Evolutionary conservation across 2,888 invertebrate species (phyloP).

Genomic region (Tuberolachnus salignus): DNA sequence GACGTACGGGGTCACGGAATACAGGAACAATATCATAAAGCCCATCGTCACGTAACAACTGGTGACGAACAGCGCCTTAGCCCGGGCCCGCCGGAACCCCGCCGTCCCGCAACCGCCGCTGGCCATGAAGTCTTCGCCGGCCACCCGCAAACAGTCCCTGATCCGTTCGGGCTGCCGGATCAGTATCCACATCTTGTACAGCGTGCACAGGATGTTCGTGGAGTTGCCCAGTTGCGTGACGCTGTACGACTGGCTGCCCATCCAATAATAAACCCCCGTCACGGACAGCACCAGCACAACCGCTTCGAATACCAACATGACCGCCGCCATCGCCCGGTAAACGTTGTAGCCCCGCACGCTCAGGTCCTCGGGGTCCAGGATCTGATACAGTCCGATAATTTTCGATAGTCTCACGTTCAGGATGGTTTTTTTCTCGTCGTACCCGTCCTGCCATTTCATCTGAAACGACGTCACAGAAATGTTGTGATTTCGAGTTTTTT

Average conservation of each 20-base stretch:
- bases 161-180: not conserved
- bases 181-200: not conserved
- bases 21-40: not conserved
- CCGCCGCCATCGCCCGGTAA: not conserved
- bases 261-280: not conserved
- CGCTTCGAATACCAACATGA: not conserved
- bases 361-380: not conserved
- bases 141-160: not conserved
- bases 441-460: not conserved
- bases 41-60: not conserved
- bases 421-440: not conserved
- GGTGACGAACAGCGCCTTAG: not conserved
- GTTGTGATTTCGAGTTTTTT: not conserved
- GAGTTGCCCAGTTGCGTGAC: not conserved
- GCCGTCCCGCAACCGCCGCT: no score
- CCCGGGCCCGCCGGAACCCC: not conserved
- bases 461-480: not conserved
- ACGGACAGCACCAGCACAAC: not conserved
- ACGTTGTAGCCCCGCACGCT: not conserved
- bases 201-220: not conserved
- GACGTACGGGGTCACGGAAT: not conserved
- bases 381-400: not conserved
- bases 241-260: not conserved
- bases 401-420: not conserved
- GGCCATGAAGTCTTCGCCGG: not conserved